Evolutionary conservation across 2,888 invertebrate genomes (phyloP).

Genomic region (Shargacucullia verbasci): DNA sequence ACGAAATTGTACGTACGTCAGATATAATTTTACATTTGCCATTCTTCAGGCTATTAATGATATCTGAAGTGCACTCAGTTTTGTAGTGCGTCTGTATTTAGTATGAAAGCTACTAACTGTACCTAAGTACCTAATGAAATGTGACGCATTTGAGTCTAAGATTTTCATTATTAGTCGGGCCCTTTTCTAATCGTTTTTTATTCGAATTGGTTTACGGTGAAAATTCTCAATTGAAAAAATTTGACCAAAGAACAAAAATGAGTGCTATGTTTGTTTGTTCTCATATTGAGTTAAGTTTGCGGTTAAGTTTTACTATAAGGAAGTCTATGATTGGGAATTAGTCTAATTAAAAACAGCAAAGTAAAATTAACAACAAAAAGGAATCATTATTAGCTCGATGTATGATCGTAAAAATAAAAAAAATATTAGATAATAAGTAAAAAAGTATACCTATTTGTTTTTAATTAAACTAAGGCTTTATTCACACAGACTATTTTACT

Average conservation of each 20-base stretch:
- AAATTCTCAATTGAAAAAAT: constrained; percentile 60
- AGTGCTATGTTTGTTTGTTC: constrained; percentile 61
- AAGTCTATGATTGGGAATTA: constrained; percentile 19
- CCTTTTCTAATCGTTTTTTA: constrained; percentile 26
- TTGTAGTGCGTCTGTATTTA: constrained; percentile 33
- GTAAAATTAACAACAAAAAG: not conserved
- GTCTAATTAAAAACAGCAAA: constrained; percentile 35
- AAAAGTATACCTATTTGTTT: constrained; percentile 6
- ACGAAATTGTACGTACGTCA: constrained; percentile 30
- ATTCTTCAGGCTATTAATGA: constrained; percentile 31
- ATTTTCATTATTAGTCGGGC: constrained; percentile 7
- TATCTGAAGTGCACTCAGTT: constrained; percentile 50
- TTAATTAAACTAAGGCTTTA: constrained; percentile 35
- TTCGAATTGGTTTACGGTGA: constrained; percentile 50
- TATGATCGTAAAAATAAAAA: not conserved
- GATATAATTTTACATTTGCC: constrained; percentile 37
- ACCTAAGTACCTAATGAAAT: constrained; percentile 26
- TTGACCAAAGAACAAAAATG: constrained; percentile 78
- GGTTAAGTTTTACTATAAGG: constrained; percentile 45
- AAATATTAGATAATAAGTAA: not conserved
- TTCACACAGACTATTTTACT: constrained; percentile 25
- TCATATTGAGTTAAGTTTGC: constrained; percentile 56
- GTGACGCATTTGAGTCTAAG: constrained; percentile 20
- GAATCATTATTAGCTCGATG: not conserved
- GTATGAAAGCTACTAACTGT: constrained; percentile 27